Evolutionary conservation across 2,113 vertebrate species (phyloP).

Genomic region (Propithecus coquereli): DNA sequence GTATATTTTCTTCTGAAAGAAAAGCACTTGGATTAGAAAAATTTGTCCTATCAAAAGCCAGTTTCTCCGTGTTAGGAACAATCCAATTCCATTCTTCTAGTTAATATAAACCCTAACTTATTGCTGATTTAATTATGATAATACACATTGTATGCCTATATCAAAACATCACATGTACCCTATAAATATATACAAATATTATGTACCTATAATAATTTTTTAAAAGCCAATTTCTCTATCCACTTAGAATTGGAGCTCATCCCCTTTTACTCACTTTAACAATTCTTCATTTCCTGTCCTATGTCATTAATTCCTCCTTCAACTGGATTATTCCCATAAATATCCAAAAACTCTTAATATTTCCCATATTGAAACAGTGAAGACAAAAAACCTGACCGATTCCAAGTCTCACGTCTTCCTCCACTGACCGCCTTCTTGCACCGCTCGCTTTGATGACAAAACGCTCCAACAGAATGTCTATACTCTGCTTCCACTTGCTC

Average conservation of each 20-base stretch:
- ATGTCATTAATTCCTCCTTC: not conserved
- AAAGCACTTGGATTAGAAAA: slow-evolving; percentile 1
- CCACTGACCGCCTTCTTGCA: no score
- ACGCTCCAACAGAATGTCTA: not conserved
- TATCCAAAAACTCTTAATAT: not conserved
- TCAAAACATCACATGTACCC: no score
- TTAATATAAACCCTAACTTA: no score
- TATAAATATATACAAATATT: no score
- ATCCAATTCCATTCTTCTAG: no score
- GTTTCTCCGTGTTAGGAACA: not conserved
- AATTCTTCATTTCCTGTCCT: not conserved
- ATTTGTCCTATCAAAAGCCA: not conserved
- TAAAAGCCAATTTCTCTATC: not conserved
- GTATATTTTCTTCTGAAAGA: not conserved
- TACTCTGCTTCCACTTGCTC: not conserved
- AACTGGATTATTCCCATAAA: not conserved
- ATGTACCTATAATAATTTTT: no score
- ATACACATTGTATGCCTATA: no score
- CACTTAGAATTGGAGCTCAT: not conserved
- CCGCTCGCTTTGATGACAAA: not conserved
- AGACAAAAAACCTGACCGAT: not conserved
- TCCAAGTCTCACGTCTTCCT: not conserved
- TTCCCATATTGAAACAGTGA: not conserved
- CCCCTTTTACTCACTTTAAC: not conserved
- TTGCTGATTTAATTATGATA: no score